Percentiles rank a stretch among this genome's conserved stretches.
These are phyloP conservation scores for Suillia variegata DNA, from an alignment of 2,888 invertebrate genomes.

Conservation along the genomic window DNA sequence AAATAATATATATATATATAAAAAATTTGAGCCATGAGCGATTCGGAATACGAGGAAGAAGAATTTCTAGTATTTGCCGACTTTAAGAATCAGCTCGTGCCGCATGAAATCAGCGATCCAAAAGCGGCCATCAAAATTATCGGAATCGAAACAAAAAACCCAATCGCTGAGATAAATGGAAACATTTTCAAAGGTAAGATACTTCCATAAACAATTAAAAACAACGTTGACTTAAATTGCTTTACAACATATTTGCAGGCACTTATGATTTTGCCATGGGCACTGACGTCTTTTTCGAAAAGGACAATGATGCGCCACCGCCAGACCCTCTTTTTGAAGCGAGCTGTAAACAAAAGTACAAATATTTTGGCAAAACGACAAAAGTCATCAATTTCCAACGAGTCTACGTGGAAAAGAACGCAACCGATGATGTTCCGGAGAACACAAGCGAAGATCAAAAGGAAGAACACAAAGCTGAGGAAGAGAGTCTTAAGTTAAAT, in stretches of 20 bases:
- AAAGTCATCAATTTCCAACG: conserved; percentile 72
- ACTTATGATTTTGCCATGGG: conserved; percentile 72
- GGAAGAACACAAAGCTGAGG: conserved; percentile 5
- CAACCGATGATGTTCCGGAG: conserved; percentile 19
- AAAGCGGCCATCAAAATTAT: conserved; percentile 62
- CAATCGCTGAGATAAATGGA: conserved; percentile 72
- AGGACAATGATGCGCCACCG: conserved; percentile 62
- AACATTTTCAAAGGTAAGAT: conserved; percentile 68
- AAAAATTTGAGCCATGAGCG: too few relatives aligned
- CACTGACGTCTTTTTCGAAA: conserved; percentile 76
- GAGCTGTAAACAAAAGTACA: conserved; percentile 65
- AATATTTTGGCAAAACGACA: conserved; percentile 69
- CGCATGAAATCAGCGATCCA: conserved; percentile 46
- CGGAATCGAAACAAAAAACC: conserved; percentile 68
- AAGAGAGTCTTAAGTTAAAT: conserved; percentile 34
- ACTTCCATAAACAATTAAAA: too few relatives aligned
- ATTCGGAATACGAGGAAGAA: conserved; percentile 57
- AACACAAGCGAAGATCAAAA: conserved; percentile 25
- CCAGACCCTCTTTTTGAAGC: conserved; percentile 66
- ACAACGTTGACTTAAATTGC: neutral
- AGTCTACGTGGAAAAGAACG: conserved; percentile 65
- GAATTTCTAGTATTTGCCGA: conserved; percentile 56
- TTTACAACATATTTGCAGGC: conserved; percentile 61
- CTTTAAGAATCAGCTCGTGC: conserved; percentile 53
- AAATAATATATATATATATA: too few relatives aligned